These are phyloP conservation scores for Chlorodrepanis virens DNA, from an alignment of 2,113 vertebrate species.

Conservation along the genomic window DNA sequence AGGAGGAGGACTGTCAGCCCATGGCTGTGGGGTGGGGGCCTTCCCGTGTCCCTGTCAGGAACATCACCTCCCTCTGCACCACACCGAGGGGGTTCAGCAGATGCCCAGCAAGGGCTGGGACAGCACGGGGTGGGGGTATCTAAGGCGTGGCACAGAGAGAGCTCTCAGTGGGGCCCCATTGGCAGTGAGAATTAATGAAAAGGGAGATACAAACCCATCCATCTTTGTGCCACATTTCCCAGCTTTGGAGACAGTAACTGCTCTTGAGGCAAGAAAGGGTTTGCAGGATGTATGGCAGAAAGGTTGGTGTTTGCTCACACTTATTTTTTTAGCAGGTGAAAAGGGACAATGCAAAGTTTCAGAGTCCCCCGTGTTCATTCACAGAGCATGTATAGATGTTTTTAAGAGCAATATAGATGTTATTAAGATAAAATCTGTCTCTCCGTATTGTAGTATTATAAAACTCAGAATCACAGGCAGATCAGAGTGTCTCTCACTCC, in stretches of 20 bases:
- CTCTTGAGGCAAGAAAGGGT: background rate
- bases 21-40: no score
- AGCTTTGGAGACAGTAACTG: background rate
- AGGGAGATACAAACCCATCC: background rate
- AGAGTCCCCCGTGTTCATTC: accelerated
- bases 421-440: constrained; percentile 77
- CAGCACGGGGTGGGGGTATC: accelerated
- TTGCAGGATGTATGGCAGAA: background rate
- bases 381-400: background rate
- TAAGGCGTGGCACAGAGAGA: background rate
- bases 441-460: constrained; percentile 65
- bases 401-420: constrained; percentile 50
- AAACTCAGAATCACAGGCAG: constrained; percentile 48
- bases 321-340: accelerated
- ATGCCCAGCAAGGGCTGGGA: background rate
- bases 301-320: background rate
- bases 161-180: background rate
- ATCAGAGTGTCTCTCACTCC: background rate
- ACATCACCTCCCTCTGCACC: background rate
- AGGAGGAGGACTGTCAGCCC: background rate
- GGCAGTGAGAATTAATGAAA: background rate
- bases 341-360: background rate
- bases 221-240: background rate
- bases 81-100: background rate
- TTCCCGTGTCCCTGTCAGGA: background rate